Conservation (phyloP, 2,113 vertebrate genomes). For the Mirza zaza region DNA sequence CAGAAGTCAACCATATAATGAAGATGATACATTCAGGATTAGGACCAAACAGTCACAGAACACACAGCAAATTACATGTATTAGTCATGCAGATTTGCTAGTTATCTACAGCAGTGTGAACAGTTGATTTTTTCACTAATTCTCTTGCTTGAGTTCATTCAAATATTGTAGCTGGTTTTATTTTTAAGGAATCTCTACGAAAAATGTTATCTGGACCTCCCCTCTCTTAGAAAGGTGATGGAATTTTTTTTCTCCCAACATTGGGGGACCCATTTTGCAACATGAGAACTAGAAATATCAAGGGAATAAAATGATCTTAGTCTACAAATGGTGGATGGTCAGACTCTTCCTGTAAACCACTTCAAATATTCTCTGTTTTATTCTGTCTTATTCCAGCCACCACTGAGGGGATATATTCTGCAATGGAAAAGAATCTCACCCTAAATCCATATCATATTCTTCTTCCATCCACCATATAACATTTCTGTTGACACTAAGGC, state of each 20-base stretch:
- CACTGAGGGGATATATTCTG: neutral
- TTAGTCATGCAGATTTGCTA: neutral
- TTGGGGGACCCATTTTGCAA: neutral
- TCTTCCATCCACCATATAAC: neutral
- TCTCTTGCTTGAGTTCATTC: neutral
- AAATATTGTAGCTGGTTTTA: neutral
- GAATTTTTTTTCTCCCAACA: neutral
- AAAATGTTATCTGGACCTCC: neutral
- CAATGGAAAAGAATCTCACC: neutral
- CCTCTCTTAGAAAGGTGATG: neutral
- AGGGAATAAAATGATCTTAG: neutral
- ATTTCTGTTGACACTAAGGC: neutral
- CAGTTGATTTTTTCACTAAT: neutral
- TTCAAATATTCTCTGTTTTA: neutral
- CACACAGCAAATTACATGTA: neutral
- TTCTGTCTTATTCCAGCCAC: neutral
- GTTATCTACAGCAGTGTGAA: neutral
- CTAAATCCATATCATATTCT: neutral
- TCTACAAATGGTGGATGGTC: neutral
- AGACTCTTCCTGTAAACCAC: neutral
- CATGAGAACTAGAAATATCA: neutral
- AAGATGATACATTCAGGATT: neutral
- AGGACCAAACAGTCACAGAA: too few species aligned
- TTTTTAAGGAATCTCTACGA: neutral
- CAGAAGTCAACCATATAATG: neutral